A percentile compares a stretch with the other conserved stretches of the same genome.
Conservation (phyloP, 2,888 invertebrate genomes). For the Megaustenia siamemsis region DNA sequence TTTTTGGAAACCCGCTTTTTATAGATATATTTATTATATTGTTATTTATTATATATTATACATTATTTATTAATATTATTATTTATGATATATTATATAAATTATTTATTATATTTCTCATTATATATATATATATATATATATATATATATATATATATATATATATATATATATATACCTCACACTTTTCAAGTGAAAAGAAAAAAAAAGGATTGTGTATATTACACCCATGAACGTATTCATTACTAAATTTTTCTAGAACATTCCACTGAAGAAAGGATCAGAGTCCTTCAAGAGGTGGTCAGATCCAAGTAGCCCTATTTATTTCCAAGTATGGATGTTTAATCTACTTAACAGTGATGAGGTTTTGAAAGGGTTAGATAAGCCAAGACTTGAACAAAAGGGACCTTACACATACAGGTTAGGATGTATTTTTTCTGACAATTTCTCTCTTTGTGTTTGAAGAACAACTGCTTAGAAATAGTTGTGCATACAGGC, state of each 20-base stretch:
- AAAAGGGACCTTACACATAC: constrained; percentile 69
- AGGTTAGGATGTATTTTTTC: constrained; percentile 57
- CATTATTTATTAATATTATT: not conserved
- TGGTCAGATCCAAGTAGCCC: constrained; percentile 85
- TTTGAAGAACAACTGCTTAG: too few relatives aligned
- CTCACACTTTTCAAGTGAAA: too few relatives aligned
- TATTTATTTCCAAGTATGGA: constrained; percentile 71
- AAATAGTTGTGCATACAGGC: too few relatives aligned
- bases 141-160: not conserved
- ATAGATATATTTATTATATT: not conserved
- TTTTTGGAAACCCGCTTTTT: too few relatives aligned
- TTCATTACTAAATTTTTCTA: constrained; percentile 76
- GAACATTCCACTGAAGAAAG: constrained; percentile 88
- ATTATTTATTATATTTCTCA: not conserved
- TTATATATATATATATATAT: not conserved
- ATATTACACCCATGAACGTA: too few relatives aligned
- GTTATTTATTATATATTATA: too few relatives aligned
- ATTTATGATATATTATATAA: not conserved
- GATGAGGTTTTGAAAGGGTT: constrained; percentile 61
- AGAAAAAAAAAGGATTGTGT: too few relatives aligned
- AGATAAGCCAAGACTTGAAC: constrained; percentile 58
- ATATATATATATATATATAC: not conserved
- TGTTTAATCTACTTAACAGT: constrained; percentile 73
- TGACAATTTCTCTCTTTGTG: too few relatives aligned
- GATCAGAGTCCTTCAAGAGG: constrained; percentile 87